Conservation (phyloP, 2,113 vertebrate species). For the Scomber japonicus region DNA sequence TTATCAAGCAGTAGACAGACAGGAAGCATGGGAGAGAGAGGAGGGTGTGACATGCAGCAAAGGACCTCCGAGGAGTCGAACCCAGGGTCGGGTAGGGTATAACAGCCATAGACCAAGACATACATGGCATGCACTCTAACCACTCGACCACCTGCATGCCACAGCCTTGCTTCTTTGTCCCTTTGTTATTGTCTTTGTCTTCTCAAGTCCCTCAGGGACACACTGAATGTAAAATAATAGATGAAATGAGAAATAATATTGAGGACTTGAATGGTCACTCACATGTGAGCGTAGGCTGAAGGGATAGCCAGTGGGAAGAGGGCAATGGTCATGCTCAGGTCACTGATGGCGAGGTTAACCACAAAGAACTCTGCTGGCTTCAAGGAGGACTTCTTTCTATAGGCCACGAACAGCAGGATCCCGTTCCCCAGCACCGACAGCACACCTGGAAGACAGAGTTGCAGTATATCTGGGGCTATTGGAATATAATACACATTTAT, state of each 20-base stretch:
- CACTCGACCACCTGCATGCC: too few species aligned
- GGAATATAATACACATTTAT: conserved; percentile 2
- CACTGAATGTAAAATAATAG: neutral
- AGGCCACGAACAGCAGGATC: conserved; percentile 88
- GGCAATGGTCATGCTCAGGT: conserved; percentile 87
- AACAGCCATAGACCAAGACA: too few species aligned
- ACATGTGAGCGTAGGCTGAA: conserved; percentile 89
- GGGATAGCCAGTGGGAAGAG: conserved; percentile 89
- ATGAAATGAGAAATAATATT: neutral
- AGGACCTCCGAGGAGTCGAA: too few species aligned
- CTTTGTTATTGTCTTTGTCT: neutral
- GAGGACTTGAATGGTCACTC: conserved; percentile 29
- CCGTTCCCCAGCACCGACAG: conserved; percentile 88
- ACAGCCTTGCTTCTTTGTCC: too few species aligned
- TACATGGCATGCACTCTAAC: too few species aligned
- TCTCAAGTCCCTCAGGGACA: neutral
- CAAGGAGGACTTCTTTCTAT: conserved; percentile 87
- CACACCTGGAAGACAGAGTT: conserved; percentile 70
- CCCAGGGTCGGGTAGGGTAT: too few species aligned
- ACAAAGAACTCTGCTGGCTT: conserved; percentile 92
- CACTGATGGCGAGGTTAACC: conserved; percentile 89
- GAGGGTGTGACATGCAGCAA: too few species aligned
- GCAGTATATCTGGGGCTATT: neutral
- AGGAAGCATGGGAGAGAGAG: too few species aligned
- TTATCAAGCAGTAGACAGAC: too few species aligned